These are phyloP conservation scores for Tiliacea citrago DNA, from an alignment of 2,888 invertebrate species.

Conservation along the genomic window DNA sequence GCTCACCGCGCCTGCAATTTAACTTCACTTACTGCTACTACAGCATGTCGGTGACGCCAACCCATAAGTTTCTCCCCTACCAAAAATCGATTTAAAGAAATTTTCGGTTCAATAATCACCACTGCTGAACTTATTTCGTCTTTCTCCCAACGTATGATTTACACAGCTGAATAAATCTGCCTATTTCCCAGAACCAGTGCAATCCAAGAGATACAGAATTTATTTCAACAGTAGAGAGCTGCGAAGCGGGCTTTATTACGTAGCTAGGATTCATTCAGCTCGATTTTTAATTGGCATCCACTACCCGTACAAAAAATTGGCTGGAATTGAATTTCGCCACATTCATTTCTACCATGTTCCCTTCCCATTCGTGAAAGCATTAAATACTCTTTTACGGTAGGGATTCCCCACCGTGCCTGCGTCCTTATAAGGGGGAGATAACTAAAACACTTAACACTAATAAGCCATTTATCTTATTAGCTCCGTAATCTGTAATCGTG, in stretches of 20 bases:
- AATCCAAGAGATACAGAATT: conserved; percentile 20
- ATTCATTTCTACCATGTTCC: background rate
- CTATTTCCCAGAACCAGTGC: background rate
- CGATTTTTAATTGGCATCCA: conserved; percentile 38
- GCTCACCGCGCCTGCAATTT: no score
- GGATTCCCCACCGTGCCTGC: conserved; percentile 14
- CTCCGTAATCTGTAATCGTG: conserved; percentile 46
- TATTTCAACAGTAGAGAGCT: background rate
- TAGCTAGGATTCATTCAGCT: conserved; percentile 28
- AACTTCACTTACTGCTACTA: no score
- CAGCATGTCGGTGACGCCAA: no score
- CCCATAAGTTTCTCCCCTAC: no score
- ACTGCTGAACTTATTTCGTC: background rate
- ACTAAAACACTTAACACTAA: conserved; percentile 45
- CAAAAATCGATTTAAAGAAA: no score
- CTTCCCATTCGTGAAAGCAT: background rate
- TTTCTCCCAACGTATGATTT: background rate
- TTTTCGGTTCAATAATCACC: no score
- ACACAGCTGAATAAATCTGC: background rate
- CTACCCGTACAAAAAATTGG: conserved; percentile 14
- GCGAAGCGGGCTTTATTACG: conserved; percentile 15
- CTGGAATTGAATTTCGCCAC: conserved; percentile 1
- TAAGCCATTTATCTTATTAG: conserved; percentile 55
- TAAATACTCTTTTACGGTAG: background rate
- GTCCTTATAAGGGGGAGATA: conserved; percentile 35